Base-by-base conservation (phyloP, 2,888 invertebrate genomes). In the Penaeus monodon region DNA sequence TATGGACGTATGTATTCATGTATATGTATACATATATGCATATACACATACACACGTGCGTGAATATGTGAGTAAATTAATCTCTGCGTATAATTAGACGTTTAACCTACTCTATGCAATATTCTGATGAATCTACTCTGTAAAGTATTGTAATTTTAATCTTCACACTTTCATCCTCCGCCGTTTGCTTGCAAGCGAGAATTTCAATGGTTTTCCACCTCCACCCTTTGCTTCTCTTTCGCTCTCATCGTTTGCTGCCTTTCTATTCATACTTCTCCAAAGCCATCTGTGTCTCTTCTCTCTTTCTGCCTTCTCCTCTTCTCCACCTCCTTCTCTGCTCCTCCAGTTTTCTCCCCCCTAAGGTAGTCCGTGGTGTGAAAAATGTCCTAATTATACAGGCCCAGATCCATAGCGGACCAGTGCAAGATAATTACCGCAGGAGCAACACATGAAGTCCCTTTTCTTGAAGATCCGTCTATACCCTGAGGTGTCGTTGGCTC, bases 361-460 rank as follows among this genome's bases (percentile, higher is more conserved):
- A 68, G 38, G 70, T 38, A 63, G 68, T 27, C 49, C 70, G 81
- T 33, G 73, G 81, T 73, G 81, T 81, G 81, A 81, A 81, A 63
- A 81, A 81, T 73, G 81, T 81, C 27, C 57, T 81, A 81, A 81
- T 81, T 81, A 81, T 81, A 44, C 57, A 17, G 81, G 27, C 57
- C 29, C 70, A 63, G 81, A 81, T 81, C 81, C 81, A 70, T 49
- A 22, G 81, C 63, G 73, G 81, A 24, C 57, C 49, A 49, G 73
- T 57, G 81, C 63, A 63, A 81, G 81, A 81, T 81, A 81, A 81
- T 81, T 81, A 81, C 81, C 57, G n/a, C 44, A 73, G 63, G 63
- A 73, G 73, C 38, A 57, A 68, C 29, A 63, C 29, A 57, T 38
- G 57, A 33, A 29, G 29, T 38, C 33, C 33, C 79, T 63, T 33